Percentiles rank a stretch among this genome's conserved stretches.
phyloP scores from a whole-genome alignment of 92 coral and sea anemone species.

The Virgularia gustaviana region DNA sequence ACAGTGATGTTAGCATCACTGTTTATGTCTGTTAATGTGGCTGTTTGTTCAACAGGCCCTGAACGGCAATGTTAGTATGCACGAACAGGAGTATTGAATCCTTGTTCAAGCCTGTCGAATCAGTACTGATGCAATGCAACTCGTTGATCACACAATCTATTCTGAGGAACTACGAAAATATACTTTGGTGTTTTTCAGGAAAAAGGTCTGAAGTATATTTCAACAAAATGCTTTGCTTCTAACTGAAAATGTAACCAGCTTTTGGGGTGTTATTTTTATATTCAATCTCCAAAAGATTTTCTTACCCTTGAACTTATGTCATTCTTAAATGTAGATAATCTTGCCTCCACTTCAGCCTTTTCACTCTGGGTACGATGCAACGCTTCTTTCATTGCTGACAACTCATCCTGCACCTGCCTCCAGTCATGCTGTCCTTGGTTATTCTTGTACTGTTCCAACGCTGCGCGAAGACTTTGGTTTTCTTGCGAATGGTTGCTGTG shows the following conservation, averaged over 20 bases:
- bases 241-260: background rate
- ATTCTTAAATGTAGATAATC: background rate
- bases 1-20: too few relatives aligned
- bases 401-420: slow-evolving; percentile 67
- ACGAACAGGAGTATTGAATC: too few relatives aligned
- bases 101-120: too few relatives aligned
- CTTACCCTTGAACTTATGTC: slow-evolving; percentile 15
- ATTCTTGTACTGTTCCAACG: slow-evolving; percentile 1
- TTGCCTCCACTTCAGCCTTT: slow-evolving; percentile 14
- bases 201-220: too few relatives aligned
- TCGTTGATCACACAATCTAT: background rate
- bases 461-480: slow-evolving; percentile 46
- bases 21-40: too few relatives aligned
- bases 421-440: slow-evolving; percentile 53
- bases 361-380: background rate
- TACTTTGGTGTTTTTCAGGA: too few relatives aligned
- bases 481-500: slow-evolving; percentile 80
- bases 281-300: too few relatives aligned
- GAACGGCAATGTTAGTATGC: too few relatives aligned
- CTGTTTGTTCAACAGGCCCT: too few relatives aligned
- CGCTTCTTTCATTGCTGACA: slow-evolving; percentile 41
- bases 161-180: too few relatives aligned
- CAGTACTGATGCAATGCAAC: too few relatives aligned
- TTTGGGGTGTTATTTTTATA: background rate
- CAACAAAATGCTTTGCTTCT: background rate